Conservation (phyloP, 1,140 invertebrate genomes). For the Arion vulgaris region DNA sequence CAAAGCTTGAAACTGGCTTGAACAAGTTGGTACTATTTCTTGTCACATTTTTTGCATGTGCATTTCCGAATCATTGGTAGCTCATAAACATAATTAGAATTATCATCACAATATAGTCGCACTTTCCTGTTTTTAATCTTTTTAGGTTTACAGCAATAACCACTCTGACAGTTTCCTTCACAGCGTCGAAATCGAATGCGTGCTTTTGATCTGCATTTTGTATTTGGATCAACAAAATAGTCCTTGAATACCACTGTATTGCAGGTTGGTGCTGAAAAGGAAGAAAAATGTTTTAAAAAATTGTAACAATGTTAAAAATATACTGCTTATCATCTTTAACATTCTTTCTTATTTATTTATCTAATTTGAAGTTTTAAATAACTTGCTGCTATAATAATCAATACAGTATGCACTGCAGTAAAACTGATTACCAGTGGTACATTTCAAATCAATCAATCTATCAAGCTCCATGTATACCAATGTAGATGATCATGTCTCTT, state of each 20-base stretch:
- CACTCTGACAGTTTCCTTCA: conserved; percentile 72
- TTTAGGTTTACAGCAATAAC: conserved; percentile 86
- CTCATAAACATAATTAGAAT: conserved; percentile 93
- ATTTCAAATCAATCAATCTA: too few species aligned
- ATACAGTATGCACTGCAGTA: too few species aligned
- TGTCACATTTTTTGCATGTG: conserved; percentile 64
- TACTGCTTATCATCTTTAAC: background rate
- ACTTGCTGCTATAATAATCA: too few species aligned
- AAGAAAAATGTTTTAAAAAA: background rate
- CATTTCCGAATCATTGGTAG: conserved; percentile 96
- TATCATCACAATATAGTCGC: conserved; percentile 91
- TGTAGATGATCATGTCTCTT: too few species aligned
- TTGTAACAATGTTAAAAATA: too few species aligned
- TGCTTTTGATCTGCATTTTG: conserved; percentile 63
- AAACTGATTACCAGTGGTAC: too few species aligned
- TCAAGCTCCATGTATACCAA: too few species aligned
- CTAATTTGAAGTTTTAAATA: too few species aligned
- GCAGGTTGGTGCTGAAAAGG: conserved; percentile 62
- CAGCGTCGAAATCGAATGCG: conserved; percentile 66
- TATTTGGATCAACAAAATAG: conserved; percentile 65
- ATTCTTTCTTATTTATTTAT: background rate
- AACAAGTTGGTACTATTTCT: background rate
- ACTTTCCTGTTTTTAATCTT: conserved; percentile 94
- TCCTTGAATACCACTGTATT: conserved; percentile 59
- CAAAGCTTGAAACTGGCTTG: background rate